Base-by-base conservation (phyloP, 2,113 vertebrate genomes). In the Megaceryle maxima region DNA sequence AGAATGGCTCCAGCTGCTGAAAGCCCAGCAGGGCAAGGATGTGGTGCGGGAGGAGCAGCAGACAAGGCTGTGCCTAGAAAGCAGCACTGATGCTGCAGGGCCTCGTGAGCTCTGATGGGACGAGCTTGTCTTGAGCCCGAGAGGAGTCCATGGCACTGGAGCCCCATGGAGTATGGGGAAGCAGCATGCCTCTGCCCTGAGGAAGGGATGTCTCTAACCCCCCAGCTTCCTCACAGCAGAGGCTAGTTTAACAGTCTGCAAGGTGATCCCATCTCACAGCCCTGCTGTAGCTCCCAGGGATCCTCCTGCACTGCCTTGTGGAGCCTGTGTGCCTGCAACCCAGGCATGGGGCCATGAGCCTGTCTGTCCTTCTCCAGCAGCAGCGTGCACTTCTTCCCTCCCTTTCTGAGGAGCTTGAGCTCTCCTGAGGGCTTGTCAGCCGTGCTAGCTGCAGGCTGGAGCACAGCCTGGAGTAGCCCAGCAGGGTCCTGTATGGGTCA, bases 111-210 rank as follows among this genome's bases (percentile, higher is more conserved):
- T 87, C 25, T 0, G 0, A 2, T 31, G 80, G 68, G 41, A 59
- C 31, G 16, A 56, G 31, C 53, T 87, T 11, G 3, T 25, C 68
- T 24, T 33, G 56, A 76, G 64, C 51, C 3, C 4, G n/a, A 39
- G 77, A 10, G 57, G 53, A 59, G 35, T 0, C 0, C 11, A 0
- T 0, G 0, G 80, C 73, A 19, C 41, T 1, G 0, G 60, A 69
- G 68, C 0, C 0, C 11, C 11, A 25, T 2, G 16, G 35, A 62
- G 69, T n/a, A 3, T 43, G 69, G 90, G 90, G 75, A 90, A 94
- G 79, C 86, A 92, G 92, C 67, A 2, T 13, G 5, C 4, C 1
- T 59, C 76, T 92, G 46, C 25, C 37, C 46, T 59, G 51, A 57
- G 73, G 57, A 44, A 14, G 21, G 37, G 51, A 2, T 37, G 31